phyloP scores from a whole-genome alignment of 1,140 invertebrate genomes.

The Propsilocerus akamusi region DNA sequence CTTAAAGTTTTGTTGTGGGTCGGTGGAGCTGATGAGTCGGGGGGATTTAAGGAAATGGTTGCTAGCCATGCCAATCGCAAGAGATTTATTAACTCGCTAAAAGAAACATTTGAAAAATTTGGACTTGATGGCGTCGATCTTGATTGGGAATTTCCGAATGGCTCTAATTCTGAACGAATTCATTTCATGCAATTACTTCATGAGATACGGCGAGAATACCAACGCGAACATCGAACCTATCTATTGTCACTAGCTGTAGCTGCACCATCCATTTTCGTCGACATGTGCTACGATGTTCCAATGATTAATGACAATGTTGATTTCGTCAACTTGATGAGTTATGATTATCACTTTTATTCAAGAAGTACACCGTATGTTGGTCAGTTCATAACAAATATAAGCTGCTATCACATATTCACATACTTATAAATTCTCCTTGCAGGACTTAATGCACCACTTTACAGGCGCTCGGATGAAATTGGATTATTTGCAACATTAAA shows the following conservation, averaged over 20 bases:
- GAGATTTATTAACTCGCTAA: conserved; percentile 47
- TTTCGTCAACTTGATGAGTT: conserved; percentile 76
- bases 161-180: conserved; percentile 37
- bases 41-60: conserved; percentile 51
- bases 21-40: conserved; percentile 40
- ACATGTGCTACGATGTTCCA: conserved; percentile 53
- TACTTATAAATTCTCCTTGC: background rate
- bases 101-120: conserved; percentile 36
- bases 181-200: conserved; percentile 52
- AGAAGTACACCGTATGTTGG: conserved; percentile 61
- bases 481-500: conserved; percentile 54
- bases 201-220: conserved; percentile 44
- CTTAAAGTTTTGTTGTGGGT: conserved; percentile 63
- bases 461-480: conserved; percentile 32
- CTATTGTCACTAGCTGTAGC: conserved; percentile 57
- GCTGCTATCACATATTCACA: background rate
- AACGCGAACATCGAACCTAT: conserved; percentile 32
- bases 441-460: conserved; percentile 60
- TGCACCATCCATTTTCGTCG: conserved; percentile 42
- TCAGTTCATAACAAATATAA: background rate
- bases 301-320: conserved; percentile 64
- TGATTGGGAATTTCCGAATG: conserved; percentile 74
- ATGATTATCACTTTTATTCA: conserved; percentile 70
- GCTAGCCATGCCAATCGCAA: conserved; percentile 42
- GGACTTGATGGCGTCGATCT: conserved; percentile 63